Conservation (phyloP, 2,113 vertebrate genomes). For the Tichodroma muraria region DNA sequence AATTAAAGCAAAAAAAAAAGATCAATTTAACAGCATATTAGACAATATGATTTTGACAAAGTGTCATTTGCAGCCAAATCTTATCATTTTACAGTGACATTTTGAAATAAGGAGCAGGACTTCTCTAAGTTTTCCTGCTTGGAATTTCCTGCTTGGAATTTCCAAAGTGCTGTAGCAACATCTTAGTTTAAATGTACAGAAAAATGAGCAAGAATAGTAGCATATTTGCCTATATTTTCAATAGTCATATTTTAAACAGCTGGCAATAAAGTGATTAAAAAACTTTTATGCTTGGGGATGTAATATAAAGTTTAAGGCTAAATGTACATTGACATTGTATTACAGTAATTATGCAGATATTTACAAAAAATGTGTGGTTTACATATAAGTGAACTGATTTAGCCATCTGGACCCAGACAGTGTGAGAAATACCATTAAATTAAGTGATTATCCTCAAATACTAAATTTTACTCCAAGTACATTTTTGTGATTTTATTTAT, state of each 20-base stretch:
- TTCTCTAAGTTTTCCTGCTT: not conserved
- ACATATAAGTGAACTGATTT: not conserved
- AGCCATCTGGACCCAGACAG: not conserved
- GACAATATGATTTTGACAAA: not conserved
- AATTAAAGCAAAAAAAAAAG: not conserved
- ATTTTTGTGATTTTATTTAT: not conserved
- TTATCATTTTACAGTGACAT: not conserved
- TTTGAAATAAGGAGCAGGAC: not conserved
- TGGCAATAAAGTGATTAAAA: not conserved
- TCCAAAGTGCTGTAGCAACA: not conserved
- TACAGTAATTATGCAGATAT: not conserved
- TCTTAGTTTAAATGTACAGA: not conserved
- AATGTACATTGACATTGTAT: not conserved
- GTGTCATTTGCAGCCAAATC: not conserved
- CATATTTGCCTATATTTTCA: accelerated
- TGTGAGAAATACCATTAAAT: not conserved
- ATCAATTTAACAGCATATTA: not conserved
- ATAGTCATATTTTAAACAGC: not conserved
- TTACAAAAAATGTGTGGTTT: not conserved
- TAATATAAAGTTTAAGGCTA: not conserved
- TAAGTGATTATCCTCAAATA: not conserved
- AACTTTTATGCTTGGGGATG: accelerated
- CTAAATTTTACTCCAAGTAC: not conserved
- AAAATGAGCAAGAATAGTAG: not conserved
- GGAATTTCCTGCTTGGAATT: not conserved